Percentiles rank a stretch among this genome's conserved stretches.
Conservation (phyloP, 1,140 invertebrate genomes). For the Drosophila ficusphila region DNA sequence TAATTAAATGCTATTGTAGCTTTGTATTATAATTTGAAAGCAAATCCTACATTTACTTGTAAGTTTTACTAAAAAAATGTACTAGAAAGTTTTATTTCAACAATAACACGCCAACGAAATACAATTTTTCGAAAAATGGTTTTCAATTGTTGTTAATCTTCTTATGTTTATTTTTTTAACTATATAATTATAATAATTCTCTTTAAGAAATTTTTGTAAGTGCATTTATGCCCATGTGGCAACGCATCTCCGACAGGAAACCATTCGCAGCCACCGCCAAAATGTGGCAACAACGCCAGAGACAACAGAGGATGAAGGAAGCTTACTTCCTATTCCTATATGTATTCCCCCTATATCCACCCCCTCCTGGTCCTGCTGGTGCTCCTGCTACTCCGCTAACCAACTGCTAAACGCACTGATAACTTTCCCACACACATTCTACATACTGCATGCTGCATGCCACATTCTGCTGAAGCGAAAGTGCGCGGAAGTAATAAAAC, state of each 20-base stretch:
- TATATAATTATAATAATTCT: neutral
- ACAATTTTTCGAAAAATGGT: too few species aligned
- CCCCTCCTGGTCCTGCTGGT: neutral
- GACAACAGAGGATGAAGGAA: conserved; percentile 58
- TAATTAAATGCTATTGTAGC: too few species aligned
- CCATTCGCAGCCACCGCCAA: conserved; percentile 75
- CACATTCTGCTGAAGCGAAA: conserved; percentile 68
- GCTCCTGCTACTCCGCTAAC: neutral
- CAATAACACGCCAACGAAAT: too few species aligned
- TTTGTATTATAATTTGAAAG: too few species aligned
- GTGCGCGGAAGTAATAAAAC: conserved; percentile 81
- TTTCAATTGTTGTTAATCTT: too few species aligned
- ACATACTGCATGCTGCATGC: conserved; percentile 4
- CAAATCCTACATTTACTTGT: too few species aligned
- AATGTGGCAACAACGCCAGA: conserved; percentile 72
- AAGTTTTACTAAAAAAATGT: too few species aligned
- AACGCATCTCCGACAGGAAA: conserved; percentile 78
- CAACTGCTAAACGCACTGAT: conserved; percentile 71
- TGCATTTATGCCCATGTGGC: conserved; percentile 45
- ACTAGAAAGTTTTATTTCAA: too few species aligned
- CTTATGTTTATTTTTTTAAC: too few species aligned
- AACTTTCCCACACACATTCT: conserved; percentile 71
- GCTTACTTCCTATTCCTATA: conserved; percentile 52
- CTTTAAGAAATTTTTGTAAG: neutral
- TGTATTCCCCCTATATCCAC: neutral